phyloP scores from a whole-genome alignment of 2,888 invertebrate species.

The Rhodophaea formosa region DNA sequence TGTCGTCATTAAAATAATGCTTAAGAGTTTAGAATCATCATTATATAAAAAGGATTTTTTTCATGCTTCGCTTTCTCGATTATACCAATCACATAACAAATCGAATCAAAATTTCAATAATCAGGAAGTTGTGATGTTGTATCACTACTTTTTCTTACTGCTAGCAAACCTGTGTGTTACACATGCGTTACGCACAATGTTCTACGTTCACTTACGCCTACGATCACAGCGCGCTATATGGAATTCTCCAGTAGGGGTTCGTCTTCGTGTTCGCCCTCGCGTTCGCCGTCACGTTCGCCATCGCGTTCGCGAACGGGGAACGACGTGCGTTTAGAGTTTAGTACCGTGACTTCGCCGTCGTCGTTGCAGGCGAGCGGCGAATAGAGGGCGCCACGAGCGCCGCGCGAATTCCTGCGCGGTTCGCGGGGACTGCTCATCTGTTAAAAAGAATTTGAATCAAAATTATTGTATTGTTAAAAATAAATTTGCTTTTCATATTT shows the following conservation, averaged over 20 bases:
- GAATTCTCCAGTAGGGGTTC: conserved; percentile 67
- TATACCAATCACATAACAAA: background rate
- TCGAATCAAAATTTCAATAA: conserved; percentile 27
- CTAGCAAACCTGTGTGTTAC: conserved; percentile 18
- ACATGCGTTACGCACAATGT: conserved; percentile 10
- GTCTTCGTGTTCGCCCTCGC: conserved; percentile 42
- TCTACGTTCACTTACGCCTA: conserved; percentile 46
- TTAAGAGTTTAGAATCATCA: too few relatives aligned
- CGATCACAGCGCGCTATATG: conserved; percentile 67
- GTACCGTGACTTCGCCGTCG: conserved; percentile 59
- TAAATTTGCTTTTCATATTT: too few relatives aligned
- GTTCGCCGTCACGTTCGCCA: conserved; percentile 45
- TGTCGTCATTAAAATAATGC: too few relatives aligned
- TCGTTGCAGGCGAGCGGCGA: conserved; percentile 63
- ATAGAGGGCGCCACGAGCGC: conserved; percentile 52
- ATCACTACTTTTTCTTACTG: conserved; percentile 34
- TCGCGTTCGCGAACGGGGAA: conserved; percentile 43
- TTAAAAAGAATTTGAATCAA: conserved; percentile 6
- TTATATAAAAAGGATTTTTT: background rate
- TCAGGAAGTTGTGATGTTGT: conserved; percentile 36
- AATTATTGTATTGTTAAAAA: too few relatives aligned
- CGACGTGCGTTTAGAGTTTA: conserved; percentile 41
- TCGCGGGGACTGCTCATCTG: conserved; percentile 41
- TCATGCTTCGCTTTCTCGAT: background rate
- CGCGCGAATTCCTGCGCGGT: conserved; percentile 40